These are phyloP conservation scores for Pyrocephalus nanus DNA, from an alignment of 2,797 vertebrate species.

Conservation along the genomic window DNA sequence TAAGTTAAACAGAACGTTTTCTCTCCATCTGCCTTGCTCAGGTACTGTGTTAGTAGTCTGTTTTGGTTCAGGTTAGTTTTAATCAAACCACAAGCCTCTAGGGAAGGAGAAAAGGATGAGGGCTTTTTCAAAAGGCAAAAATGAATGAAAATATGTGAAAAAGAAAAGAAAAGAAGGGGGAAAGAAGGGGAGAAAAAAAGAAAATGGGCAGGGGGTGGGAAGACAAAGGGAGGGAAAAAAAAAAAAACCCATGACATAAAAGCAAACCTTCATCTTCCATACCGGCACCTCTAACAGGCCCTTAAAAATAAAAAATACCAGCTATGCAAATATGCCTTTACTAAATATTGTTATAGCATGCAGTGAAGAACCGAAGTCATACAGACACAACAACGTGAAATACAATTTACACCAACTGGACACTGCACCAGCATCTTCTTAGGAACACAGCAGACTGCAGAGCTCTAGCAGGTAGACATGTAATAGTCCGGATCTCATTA, in stretches of 20 bases:
- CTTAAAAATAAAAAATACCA: neutral
- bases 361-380: neutral
- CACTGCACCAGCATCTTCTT: neutral
- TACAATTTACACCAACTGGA: neutral
- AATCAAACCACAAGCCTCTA: neutral
- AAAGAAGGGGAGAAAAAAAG: too few relatives aligned
- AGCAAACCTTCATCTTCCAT: neutral
- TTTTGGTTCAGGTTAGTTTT: neutral
- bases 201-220: too few relatives aligned
- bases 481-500: neutral
- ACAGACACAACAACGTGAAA: neutral
- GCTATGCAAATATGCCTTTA: neutral
- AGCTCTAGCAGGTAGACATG: neutral
- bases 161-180: fast-evolving
- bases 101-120: neutral
- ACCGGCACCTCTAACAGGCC: neutral
- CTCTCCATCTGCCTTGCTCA: neutral
- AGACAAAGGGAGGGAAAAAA: too few relatives aligned
- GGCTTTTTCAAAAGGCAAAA: neutral
- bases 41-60: neutral
- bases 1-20: neutral
- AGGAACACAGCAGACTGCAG: neutral
- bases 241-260: neutral
- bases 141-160: neutral
- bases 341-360: neutral